Conservation (phyloP, 2,113 vertebrate species). For the Toxotes chatareus region DNA sequence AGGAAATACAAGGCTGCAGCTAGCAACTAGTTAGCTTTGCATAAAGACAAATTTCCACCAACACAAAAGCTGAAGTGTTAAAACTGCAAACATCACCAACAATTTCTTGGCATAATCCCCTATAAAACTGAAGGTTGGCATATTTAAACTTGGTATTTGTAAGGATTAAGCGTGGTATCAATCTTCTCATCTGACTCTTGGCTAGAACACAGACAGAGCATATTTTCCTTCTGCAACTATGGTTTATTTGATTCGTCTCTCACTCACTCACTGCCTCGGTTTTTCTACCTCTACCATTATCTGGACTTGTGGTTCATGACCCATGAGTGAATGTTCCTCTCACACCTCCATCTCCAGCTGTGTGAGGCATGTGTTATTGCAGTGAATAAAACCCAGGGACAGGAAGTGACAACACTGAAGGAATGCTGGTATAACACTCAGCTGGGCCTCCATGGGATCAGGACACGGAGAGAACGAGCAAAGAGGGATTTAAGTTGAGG, state of each 20-base stretch:
- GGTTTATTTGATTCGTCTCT: not conserved
- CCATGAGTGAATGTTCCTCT: conserved; percentile 25
- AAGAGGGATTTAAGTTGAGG: conserved; percentile 14
- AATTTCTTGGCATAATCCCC: not conserved
- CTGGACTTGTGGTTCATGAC: conserved; percentile 43
- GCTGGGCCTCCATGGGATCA: conserved; percentile 37
- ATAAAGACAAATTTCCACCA: not conserved
- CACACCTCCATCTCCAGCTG: conserved; percentile 60
- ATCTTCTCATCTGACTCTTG: not conserved
- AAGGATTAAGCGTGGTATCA: not conserved
- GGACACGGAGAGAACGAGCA: conserved; percentile 4
- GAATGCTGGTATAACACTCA: conserved; percentile 62
- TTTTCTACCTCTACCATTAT: not conserved
- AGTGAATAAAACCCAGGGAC: conserved; percentile 52
- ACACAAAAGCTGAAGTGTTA: too few species aligned
- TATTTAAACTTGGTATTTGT: not conserved
- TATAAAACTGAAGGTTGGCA: not conserved
- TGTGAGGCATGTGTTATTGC: conserved; percentile 57
- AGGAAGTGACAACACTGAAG: conserved; percentile 68
- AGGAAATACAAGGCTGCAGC: too few species aligned
- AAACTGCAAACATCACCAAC: not conserved
- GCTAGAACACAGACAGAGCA: not conserved
- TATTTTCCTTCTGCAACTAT: not conserved
- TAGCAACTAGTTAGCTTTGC: not conserved
- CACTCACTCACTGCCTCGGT: not conserved